Percentiles rank a stretch among this genome's conserved stretches.
Evolutionary conservation across 2,797 vertebrate species (phyloP).

Genomic region (Sebastolobus altivelis): DNA sequence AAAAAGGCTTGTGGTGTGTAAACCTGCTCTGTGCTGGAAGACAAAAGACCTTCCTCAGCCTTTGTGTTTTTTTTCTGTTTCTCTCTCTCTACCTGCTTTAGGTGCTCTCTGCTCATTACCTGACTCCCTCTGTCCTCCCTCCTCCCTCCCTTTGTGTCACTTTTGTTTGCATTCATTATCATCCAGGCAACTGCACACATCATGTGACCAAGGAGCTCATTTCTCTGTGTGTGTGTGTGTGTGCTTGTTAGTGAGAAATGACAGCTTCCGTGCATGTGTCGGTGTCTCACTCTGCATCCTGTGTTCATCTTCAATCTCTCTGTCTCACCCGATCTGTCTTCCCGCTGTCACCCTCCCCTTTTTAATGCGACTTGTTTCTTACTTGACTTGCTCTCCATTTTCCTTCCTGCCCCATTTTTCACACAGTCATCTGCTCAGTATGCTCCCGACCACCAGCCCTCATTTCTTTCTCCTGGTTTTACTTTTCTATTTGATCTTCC

Average conservation of each 20-base stretch:
- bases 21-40: constrained; percentile 23
- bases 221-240: background rate
- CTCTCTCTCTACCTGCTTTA: constrained; percentile 1
- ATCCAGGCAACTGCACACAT: constrained; percentile 8
- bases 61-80: constrained; percentile 23
- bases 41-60: constrained; percentile 12
- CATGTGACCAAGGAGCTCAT: constrained; percentile 6
- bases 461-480: constrained; percentile 6
- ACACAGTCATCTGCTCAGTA: constrained; percentile 10
- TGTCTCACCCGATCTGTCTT: constrained; percentile 52
- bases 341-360: constrained; percentile 38
- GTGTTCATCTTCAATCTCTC: constrained; percentile 42
- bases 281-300: constrained; percentile 14
- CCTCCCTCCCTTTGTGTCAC: constrained; percentile 4
- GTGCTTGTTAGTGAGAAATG: background rate
- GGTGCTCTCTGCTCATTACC: constrained; percentile 21
- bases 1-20: constrained; percentile 34
- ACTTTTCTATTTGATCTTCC: constrained; percentile 22
- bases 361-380: constrained; percentile 30
- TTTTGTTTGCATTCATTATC: constrained; percentile 23
- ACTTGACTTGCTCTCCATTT: constrained; percentile 37
- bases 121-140: background rate
- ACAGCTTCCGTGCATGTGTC: background rate
- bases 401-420: constrained; percentile 14
- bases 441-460: background rate